These are phyloP conservation scores for mouse (Mus musculus) DNA, from an alignment of 2,113 vertebrate species.

Conservation along the genomic window GRCm39 chr6:126100001-126100500, in stretches of 20 bases:
- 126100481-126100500: not conserved
- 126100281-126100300: not conserved
- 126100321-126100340: too few relatives aligned
- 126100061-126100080: fast-evolving
- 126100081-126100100: too few relatives aligned
- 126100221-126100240: not conserved
- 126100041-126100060: fast-evolving
- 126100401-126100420: too few relatives aligned
- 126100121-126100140: fast-evolving
- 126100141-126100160: not conserved
- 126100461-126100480: not conserved
- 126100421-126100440: too few relatives aligned
- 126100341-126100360: too few relatives aligned
- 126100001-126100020: fast-evolving
- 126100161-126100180: not conserved
- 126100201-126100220: not conserved
- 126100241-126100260: not conserved
- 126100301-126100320: not conserved
- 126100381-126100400: too few relatives aligned
- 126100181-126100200: not conserved
- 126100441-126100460: not conserved
- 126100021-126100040: not conserved
- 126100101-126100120: not conserved
- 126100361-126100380: too few relatives aligned
- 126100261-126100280: not conserved